A percentile compares a stretch with the other conserved stretches of the same genome.
Evolutionary conservation across 2,888 invertebrate genomes (phyloP).

Genomic region (Macroteleia sp.): DNA sequence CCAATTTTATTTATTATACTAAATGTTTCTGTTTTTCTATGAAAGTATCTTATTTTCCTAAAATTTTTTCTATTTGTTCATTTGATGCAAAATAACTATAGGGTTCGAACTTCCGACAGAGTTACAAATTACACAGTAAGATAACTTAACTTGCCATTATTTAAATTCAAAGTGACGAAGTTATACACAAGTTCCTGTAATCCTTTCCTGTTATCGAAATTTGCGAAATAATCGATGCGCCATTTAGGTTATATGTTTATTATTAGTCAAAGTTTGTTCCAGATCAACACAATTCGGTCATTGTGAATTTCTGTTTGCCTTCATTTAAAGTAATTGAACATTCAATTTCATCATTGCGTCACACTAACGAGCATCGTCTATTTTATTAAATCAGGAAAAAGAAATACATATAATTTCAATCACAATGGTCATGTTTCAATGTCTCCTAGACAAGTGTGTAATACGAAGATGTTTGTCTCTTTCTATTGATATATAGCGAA

Average conservation of each 20-base stretch:
- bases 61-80: no score
- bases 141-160: conserved; percentile 12
- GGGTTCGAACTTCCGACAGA: no score
- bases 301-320: not conserved
- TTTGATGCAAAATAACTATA: no score
- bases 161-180: conserved; percentile 34
- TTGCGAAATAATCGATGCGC: conserved; percentile 30
- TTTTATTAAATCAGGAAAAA: no score
- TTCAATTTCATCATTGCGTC: no score
- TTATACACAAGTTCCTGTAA: conserved; percentile 39
- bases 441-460: not conserved
- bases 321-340: no score
- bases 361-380: no score
- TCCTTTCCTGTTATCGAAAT: conserved; percentile 40
- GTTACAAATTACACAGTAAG: conserved; percentile 10
- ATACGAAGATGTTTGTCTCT: not conserved
- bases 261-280: conserved; percentile 12
- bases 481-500: conserved; percentile 20
- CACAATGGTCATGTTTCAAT: no score
- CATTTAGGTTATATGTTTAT: conserved; percentile 19
- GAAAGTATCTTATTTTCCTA: no score
- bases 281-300: not conserved
- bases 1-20: no score
- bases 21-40: no score
- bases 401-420: no score